A percentile compares a stretch with the other conserved stretches of the same genome.
Evolutionary conservation across 35 echinoderm and acorn worm genomes (phyloP).

Genomic region (Nesometra sesokonis): DNA sequence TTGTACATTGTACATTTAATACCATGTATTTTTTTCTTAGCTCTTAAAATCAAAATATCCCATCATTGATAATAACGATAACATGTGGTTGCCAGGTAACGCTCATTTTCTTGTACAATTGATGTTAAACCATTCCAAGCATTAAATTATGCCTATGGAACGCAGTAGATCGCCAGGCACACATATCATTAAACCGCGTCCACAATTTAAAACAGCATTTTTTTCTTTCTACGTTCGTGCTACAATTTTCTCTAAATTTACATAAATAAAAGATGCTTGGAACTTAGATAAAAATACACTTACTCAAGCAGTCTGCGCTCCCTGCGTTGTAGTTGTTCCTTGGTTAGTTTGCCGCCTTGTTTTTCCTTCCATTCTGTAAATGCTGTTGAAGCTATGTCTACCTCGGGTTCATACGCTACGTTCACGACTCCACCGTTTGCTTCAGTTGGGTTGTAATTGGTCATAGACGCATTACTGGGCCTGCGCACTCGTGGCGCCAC

Average conservation of each 20-base stretch:
- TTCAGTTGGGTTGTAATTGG: neutral
- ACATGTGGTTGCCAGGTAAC: neutral
- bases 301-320: neutral
- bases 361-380: neutral
- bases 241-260: too few species aligned
- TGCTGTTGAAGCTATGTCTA: neutral
- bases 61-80: neutral
- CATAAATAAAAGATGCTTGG: too few species aligned
- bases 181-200: too few species aligned
- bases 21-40: neutral
- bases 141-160: too few species aligned
- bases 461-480: neutral
- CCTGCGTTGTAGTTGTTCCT: neutral
- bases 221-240: too few species aligned
- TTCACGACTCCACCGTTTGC: neutral
- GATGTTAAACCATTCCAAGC: neutral
- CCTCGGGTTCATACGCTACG: neutral
- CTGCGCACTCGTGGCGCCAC: neutral
- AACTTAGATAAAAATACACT: neutral
- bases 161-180: too few species aligned
- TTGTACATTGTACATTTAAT: too few species aligned
- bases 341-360: neutral
- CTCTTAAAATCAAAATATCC: neutral
- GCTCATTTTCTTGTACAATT: neutral
- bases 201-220: too few species aligned